Evolutionary conservation across 1,140 invertebrate genomes (phyloP).

Genomic region (Scaptomyza montana): DNA sequence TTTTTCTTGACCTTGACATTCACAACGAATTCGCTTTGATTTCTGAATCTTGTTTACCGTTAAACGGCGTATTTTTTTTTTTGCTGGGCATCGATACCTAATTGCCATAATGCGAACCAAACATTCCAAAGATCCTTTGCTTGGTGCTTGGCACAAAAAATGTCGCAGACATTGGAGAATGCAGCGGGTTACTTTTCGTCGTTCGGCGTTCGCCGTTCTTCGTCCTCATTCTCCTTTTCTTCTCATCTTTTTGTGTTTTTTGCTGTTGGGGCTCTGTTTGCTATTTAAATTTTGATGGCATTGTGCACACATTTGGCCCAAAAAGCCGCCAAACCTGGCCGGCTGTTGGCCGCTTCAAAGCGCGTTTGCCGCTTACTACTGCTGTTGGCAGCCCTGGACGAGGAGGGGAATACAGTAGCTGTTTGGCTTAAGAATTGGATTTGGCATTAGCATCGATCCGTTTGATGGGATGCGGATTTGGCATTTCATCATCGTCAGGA

Average conservation of each 20-base stretch:
- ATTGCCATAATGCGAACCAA: slow-evolving; percentile 55
- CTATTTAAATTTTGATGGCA: slow-evolving; percentile 83
- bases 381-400: slow-evolving; percentile 15
- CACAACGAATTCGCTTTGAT: slow-evolving; percentile 2
- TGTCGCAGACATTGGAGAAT: slow-evolving; percentile 76
- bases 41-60: slow-evolving; percentile 30
- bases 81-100: slow-evolving; percentile 50
- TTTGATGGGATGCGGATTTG: slow-evolving; percentile 56
- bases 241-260: background rate
- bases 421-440: background rate
- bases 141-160: slow-evolving; percentile 49
- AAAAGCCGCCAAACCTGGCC: slow-evolving; percentile 36
- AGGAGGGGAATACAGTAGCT: slow-evolving; percentile 72
- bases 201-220: no score
- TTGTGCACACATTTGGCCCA: slow-evolving; percentile 64
- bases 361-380: slow-evolving; percentile 35
- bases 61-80: background rate
- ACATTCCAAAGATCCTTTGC: slow-evolving; percentile 47
- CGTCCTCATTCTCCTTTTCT: slow-evolving; percentile 14
- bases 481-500: slow-evolving; percentile 65
- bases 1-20: slow-evolving; percentile 44
- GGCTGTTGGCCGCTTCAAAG: slow-evolving; percentile 60
- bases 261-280: slow-evolving; percentile 28
- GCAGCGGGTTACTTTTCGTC: slow-evolving; percentile 17
- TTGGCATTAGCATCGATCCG: slow-evolving; percentile 72